A percentile compares a stretch with the other conserved stretches of the same genome.
Conservation (phyloP, 2,888 invertebrate genomes). For the Creontiades dilutus region DNA sequence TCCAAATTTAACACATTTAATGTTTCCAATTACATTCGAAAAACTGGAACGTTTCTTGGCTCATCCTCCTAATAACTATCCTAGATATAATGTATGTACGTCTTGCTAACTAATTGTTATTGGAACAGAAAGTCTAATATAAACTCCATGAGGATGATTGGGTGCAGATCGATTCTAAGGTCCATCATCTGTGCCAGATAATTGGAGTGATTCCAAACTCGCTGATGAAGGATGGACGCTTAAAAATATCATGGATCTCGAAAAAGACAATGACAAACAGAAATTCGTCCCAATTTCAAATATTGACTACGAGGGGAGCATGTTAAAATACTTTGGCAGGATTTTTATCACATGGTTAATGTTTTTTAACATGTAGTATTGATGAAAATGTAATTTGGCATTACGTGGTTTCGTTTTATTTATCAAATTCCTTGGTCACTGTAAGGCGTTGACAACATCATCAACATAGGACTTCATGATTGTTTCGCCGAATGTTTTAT, state of each 20-base stretch:
- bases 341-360: no score
- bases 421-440: no score
- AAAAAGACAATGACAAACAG: not conserved
- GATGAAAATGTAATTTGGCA: no score
- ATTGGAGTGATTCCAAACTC: slow-evolving; percentile 60
- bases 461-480: no score
- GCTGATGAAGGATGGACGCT: slow-evolving; percentile 75
- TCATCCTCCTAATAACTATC: no score
- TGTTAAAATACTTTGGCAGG: not conserved
- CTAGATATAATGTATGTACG: slow-evolving; percentile 58
- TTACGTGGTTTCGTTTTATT: no score
- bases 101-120: not conserved
- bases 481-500: no score
- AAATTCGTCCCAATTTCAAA: not conserved
- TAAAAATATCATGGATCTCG: slow-evolving; percentile 63
- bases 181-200: slow-evolving; percentile 74
- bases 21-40: not conserved
- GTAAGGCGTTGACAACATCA: no score
- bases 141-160: slow-evolving; percentile 74
- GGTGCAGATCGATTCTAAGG: slow-evolving; percentile 68
- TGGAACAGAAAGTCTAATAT: slow-evolving; percentile 64
- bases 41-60: slow-evolving; percentile 74
- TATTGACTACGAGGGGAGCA: not conserved
- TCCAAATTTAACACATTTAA: no score
- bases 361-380: no score